These are phyloP conservation scores for Montipora capitata DNA, from an alignment of 92 coral and sea anemone species.

Conservation along the genomic window DNA sequence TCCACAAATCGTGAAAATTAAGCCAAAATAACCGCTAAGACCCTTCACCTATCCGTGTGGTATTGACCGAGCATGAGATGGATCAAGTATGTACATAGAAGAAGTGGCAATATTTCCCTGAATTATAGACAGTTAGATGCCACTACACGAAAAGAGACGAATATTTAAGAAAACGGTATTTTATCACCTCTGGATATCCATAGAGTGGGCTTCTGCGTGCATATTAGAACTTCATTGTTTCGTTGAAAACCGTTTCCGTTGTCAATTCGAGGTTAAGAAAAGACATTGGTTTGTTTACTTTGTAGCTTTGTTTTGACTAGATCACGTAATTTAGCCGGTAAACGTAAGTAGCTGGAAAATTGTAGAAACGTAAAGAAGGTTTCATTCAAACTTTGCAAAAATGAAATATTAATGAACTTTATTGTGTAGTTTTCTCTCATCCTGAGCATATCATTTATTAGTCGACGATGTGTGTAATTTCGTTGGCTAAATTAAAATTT, in stretches of 20 bases:
- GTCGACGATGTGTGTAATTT: not conserved
- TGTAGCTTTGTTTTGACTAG: not conserved
- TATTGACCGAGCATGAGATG: not conserved
- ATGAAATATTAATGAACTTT: not conserved
- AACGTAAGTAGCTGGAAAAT: not conserved
- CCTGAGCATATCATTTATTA: not conserved
- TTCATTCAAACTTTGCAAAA: not conserved
- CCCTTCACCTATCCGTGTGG: not conserved
- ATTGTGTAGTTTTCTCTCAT: not conserved
- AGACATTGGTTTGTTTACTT: not conserved
- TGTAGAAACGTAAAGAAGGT: not conserved
- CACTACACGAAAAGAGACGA: not conserved
- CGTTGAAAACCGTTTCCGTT: not conserved
- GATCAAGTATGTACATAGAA: not conserved
- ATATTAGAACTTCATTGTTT: not conserved
- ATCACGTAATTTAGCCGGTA: constrained; percentile 11
- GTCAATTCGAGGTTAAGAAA: not conserved
- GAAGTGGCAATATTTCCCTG: not conserved
- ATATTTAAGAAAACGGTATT: not conserved
- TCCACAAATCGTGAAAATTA: not conserved
- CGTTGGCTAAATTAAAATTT: not conserved
- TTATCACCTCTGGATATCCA: not conserved
- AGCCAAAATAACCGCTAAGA: too few species aligned
- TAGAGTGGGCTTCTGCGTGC: not conserved
- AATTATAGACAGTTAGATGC: not conserved